Conservation (phyloP, 2,797 vertebrate genomes). For the Molossus molossus region DNA sequence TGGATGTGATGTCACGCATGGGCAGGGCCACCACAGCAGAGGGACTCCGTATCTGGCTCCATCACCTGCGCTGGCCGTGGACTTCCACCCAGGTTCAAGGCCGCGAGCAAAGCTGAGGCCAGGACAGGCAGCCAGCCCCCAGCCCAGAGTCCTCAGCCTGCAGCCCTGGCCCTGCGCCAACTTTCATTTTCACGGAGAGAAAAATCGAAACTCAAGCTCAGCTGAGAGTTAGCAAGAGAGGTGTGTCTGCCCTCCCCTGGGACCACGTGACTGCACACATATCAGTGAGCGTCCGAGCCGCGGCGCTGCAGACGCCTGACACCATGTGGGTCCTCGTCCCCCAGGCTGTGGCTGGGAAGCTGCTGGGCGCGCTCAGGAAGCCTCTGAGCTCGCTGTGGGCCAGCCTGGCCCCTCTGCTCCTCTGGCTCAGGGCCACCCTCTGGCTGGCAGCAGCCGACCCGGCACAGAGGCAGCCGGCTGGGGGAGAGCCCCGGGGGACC, state of each 20-base stretch:
- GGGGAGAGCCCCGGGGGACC: fast-evolving
- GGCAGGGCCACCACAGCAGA: not conserved
- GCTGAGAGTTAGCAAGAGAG: not conserved
- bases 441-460: not conserved
- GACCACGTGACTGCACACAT: not conserved
- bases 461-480: fast-evolving
- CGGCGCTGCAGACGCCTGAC: fast-evolving
- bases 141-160: fast-evolving
- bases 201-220: slow-evolving; percentile 78
- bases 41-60: too few relatives aligned
- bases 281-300: not conserved
- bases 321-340: slow-evolving; percentile 64
- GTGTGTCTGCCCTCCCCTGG: not conserved
- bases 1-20: not conserved
- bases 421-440: not conserved
- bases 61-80: too few relatives aligned
- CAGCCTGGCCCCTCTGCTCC: slow-evolving; percentile 16
- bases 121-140: fast-evolving
- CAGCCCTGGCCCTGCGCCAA: slow-evolving; percentile 46
- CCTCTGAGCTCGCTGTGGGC: slow-evolving; percentile 64
- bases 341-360: fast-evolving
- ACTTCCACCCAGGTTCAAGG: too few relatives aligned
- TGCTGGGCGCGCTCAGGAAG: not conserved
- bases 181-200: slow-evolving; percentile 68
- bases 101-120: fast-evolving